Evolutionary conservation across 2,797 vertebrate genomes (phyloP), one percentile per base, ranked within the genome.

Genomic region (Anolis apletophallus): DNA sequence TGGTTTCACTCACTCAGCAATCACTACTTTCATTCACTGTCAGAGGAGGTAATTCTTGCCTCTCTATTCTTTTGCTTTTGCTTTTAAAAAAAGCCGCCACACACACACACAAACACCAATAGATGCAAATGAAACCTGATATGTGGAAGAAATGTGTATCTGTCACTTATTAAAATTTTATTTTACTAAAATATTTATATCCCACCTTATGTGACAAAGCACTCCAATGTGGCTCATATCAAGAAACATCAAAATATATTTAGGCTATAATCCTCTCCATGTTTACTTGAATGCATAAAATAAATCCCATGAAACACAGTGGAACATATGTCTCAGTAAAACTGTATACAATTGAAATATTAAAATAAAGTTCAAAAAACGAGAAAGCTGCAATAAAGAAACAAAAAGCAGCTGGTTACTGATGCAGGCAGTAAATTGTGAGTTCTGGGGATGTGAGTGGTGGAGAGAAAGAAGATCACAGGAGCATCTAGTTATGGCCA

Each of bases 101-200:
- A n/a, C n/a, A n/a, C n/a, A n/a, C n/a, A n/a, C 46, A 46, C 46
- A 75, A 64, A 17, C 34, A 77, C 6, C 59, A 80, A 34, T 52
- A 71, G 68, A 64, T 64, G 73, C 81, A 84, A 54, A 7, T 32
- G 40, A 71, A 21, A 57, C 64, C 10, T 67, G 72, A 75, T 67
- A 29, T 59, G 36, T 52, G 72, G 52, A 85, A 69, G 34, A 54
- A 50, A 23, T 68, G 19, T 50, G 54, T 71, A 16, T 74, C 55
- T 21, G 26, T 21, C 21, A 40, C 21, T 55, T 57, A 36, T 67
- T 10, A n/a, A 50, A 50, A n/a, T 9, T 67, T 50, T 80, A 59
- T 46, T 83, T 74, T 50, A 23, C 36, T 83, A 59, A 59, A 64
- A 75, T n/a, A 61, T 73, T 57, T 59, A 59, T 83, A 50, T 29